phyloP scores from a whole-genome alignment of 1,140 invertebrate species.

The Drosophila gunungcola region DNA sequence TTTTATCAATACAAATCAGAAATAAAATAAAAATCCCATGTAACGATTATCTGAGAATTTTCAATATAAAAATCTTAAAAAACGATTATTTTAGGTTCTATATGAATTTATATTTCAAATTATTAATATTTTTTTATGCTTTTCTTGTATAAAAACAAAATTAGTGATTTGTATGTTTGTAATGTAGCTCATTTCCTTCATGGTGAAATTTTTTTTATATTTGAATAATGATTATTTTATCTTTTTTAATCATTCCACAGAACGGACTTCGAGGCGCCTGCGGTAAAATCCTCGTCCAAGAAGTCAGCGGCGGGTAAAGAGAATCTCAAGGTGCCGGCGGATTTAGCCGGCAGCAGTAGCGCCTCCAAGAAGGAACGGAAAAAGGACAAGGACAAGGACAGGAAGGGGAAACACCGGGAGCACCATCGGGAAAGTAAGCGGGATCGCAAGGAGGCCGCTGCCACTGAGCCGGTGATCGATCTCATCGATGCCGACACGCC shows the following conservation, averaged over 20 bases:
- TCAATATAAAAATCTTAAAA: too few relatives aligned
- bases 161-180: too few relatives aligned
- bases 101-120: too few relatives aligned
- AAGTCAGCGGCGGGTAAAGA: slow-evolving; percentile 48
- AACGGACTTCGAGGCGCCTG: slow-evolving; percentile 55
- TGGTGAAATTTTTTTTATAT: too few relatives aligned
- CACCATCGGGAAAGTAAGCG: slow-evolving; percentile 19
- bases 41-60: too few relatives aligned
- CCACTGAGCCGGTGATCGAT: slow-evolving; percentile 34
- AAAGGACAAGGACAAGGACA: slow-evolving; percentile 51
- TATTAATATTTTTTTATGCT: too few relatives aligned
- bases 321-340: slow-evolving; percentile 56
- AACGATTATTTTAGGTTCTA: too few relatives aligned
- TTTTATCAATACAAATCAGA: too few relatives aligned
- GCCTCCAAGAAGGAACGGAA: slow-evolving; percentile 58
- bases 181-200: not conserved
- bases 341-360: slow-evolving; percentile 9
- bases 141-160: too few relatives aligned
- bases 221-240: too few relatives aligned
- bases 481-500: slow-evolving; percentile 62
- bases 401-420: slow-evolving; percentile 6
- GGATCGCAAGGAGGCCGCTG: slow-evolving; percentile 10
- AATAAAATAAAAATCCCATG: too few relatives aligned
- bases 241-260: slow-evolving; percentile 10
- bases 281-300: slow-evolving; percentile 17